Evolutionary conservation across 1,140 invertebrate genomes (phyloP), one percentile per base, ranked within the genome.

Genomic region (Calephelis nemesis): DNA sequence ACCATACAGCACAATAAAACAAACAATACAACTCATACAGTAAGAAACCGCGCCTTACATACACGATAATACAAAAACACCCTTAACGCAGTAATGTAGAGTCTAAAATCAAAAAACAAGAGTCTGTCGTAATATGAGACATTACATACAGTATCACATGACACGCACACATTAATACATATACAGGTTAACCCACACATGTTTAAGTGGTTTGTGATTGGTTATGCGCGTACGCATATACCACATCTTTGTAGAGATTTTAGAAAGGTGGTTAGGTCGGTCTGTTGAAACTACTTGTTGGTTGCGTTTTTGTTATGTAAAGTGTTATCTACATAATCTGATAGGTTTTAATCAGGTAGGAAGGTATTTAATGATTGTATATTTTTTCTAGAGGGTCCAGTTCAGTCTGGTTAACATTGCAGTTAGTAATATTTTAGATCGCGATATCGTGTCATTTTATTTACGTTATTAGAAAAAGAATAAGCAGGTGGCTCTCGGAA

Each of bases 241-340:
- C 85, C 83, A 81, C 78, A 71, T 76, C 71, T 88, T 87, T 84
- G 79, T 87, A 85, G 78, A 86, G 85, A 86, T 88, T 88, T 86
- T 90, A 88, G 86, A 88, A 90, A 90, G 86, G 87, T 79, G 76
- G 79, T 78, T 58, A 48, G 65, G 70, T 71, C 45, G 62, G 71
- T 77, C 64, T 76, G 75, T 81, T 73, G 77, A 78, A 78, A 81
- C 69, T 72, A 79, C 77, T 62, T 70, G 76, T 79, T 75, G 50
- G 78, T 81, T 81, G 75, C 75, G 73, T 77, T 63, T 54, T 40
- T 63, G 74, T 81, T 81, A 81, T 79, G 74, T 79, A 81, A 81
- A 73, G 50, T 58, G 45, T 66, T 66, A 66, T 54, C 52, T 60
- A 66, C 42, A 66, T 66, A 66, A 66, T 66, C 52, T 45, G 39